Base-by-base conservation (phyloP, 2,113 vertebrate species). In the Panurus biarmicus region DNA sequence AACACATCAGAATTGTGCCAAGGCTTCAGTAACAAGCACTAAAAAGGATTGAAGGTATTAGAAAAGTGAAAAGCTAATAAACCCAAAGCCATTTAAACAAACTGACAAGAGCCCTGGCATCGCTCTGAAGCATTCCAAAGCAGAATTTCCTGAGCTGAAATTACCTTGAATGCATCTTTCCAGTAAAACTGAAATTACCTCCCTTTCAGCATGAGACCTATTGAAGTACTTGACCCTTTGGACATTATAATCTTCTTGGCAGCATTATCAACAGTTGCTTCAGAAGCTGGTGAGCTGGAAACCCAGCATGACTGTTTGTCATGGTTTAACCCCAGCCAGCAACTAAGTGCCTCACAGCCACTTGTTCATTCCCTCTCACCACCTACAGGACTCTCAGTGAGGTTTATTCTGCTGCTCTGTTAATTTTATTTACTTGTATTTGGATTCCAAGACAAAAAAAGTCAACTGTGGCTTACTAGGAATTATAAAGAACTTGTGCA, bases 1-100 rank as follows among this genome's bases (percentile, higher is more conserved):
- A 97, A 93, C 87, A 95, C 64, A 77, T 12, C 82, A 40, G 56
- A 94, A 83, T 19, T 67, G 87, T 94, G 91, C 91, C 94, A 95
- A 87, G 60, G 48, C 60, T 90, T 64, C 69, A 45, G 60, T 69
- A 54, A 48, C 48, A 84, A 95, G 85, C 75, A 81, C 71, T 45
- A 62, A 81, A 74, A 76, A 56, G 38, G 28, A 91, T 15, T 61
- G 38, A 72, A 91, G n/a, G 74, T 86, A 88, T 60, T 60, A 91
- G 61, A 65, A 90, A 85, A 84, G 24, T 14, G 58, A 35, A 65
- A 80, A 94, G 53, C 71, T 78, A 91, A 93, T 74, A 94, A 89
- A 76, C 42, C n/a, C 53, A 28, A 61, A 89, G 78, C 69, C 82
- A 53, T 83, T 71, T 33, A 90, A 86, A 62, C 26, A 73, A 95